phyloP scores from a whole-genome alignment of 2,888 invertebrate genomes.

The Archips xylosteana region DNA sequence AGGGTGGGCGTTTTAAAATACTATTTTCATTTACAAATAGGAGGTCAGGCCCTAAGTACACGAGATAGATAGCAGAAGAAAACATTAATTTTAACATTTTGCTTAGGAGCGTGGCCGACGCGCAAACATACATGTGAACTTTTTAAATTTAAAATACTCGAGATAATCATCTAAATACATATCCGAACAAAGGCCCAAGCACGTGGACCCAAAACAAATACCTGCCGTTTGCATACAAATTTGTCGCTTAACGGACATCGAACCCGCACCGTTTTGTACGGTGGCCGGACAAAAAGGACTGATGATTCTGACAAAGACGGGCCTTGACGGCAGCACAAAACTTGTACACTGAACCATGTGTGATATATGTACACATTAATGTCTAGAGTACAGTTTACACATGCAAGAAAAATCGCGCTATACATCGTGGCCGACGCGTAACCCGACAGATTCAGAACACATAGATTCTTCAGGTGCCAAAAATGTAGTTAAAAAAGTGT shows the following conservation, averaged over 20 bases:
- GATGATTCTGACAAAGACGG: constrained; percentile 24
- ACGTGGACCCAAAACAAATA: constrained; percentile 40
- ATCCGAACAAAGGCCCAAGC: constrained; percentile 32
- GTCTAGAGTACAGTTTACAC: background rate
- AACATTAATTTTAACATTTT: too few relatives aligned
- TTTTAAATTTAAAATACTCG: constrained; percentile 7
- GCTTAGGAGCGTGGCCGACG: too few relatives aligned
- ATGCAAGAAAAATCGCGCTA: background rate
- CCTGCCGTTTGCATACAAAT: constrained; percentile 38
- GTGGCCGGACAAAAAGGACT: constrained; percentile 35
- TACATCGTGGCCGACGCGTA: too few relatives aligned
- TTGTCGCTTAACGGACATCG: constrained; percentile 32
- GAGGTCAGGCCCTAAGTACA: too few relatives aligned
- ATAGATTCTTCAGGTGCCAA: too few relatives aligned
- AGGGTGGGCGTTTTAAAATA: too few relatives aligned
- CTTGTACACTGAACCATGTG: background rate
- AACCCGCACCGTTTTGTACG: constrained; percentile 27
- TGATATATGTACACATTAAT: background rate
- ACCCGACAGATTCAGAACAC: too few relatives aligned
- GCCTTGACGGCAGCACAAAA: constrained; percentile 19
- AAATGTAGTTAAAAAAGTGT: too few relatives aligned
- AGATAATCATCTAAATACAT: constrained; percentile 39
- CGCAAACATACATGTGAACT: background rate
- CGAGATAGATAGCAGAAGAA: too few relatives aligned
- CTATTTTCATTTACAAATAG: too few relatives aligned